These are phyloP conservation scores for Semnornis frantzii DNA, from an alignment of 2,113 vertebrate genomes.

Conservation along the genomic window DNA sequence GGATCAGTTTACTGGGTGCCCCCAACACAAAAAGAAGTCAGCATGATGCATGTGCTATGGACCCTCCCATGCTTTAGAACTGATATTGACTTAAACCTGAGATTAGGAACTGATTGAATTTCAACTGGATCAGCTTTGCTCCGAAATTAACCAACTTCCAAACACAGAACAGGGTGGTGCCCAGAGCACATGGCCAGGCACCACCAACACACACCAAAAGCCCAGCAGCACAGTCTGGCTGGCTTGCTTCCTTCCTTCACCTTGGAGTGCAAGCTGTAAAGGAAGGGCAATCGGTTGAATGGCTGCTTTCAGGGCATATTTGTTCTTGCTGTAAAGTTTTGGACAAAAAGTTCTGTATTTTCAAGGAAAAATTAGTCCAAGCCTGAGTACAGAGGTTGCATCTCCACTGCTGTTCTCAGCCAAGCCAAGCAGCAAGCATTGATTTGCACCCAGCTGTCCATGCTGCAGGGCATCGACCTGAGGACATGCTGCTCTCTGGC, in stretches of 20 bases:
- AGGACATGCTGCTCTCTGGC: background rate
- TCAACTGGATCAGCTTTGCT: background rate
- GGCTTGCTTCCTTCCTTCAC: background rate
- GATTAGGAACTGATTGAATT: conserved; percentile 33
- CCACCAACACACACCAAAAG: background rate
- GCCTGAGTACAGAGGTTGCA: background rate
- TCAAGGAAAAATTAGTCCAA: background rate
- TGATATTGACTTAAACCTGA: conserved; percentile 49
- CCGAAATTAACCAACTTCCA: background rate
- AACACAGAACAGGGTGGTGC: background rate
- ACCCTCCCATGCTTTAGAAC: background rate
- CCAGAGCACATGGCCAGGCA: background rate
- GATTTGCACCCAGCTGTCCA: background rate
- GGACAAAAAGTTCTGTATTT: background rate
- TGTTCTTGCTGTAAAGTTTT: background rate
- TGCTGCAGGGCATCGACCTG: background rate
- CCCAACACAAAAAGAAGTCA: background rate
- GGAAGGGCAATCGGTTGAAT: background rate
- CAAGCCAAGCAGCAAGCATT: background rate
- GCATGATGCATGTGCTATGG: background rate
- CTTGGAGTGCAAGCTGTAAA: background rate
- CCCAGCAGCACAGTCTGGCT: background rate
- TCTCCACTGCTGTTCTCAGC: background rate
- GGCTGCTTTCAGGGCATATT: background rate
- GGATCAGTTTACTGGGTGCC: background rate